Evolutionary conservation across 2,888 invertebrate genomes (phyloP).

Genomic region (Norana najaformis): DNA sequence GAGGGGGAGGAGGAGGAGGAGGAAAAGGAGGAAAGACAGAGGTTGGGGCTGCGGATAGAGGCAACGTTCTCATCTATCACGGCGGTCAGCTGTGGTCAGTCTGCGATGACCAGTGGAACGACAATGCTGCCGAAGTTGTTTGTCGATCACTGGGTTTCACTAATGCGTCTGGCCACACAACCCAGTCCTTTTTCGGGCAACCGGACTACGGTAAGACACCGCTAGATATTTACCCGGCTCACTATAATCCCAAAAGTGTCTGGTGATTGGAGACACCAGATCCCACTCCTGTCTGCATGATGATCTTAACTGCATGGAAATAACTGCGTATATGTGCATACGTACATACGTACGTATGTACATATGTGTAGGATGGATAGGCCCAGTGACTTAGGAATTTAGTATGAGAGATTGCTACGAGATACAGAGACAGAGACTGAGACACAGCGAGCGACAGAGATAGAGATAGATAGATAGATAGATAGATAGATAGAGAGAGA

Average conservation of each 20-base stretch:
- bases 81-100: conserved; percentile 87
- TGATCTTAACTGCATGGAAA: too few species aligned
- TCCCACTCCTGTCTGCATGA: background rate
- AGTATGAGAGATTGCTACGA: too few species aligned
- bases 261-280: background rate
- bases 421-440: too few species aligned
- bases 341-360: too few species aligned
- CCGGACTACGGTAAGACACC: conserved; percentile 36
- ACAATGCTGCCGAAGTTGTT: conserved; percentile 79
- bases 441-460: too few species aligned
- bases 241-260: background rate
- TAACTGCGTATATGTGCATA: too few species aligned
- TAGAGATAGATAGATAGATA: too few species aligned
- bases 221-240: background rate
- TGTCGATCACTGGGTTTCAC: conserved; percentile 74
- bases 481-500: too few species aligned
- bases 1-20: background rate
- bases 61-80: conserved; percentile 86
- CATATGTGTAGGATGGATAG: too few species aligned
- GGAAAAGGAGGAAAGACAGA: conserved; percentile 42
- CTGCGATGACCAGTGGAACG: conserved; percentile 93
- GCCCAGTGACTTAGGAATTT: too few species aligned
- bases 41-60: conserved; percentile 64
- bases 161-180: conserved; percentile 45
- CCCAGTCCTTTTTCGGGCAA: conserved; percentile 40